Evolutionary conservation across 2,113 vertebrate species (phyloP), one percentile per base, ranked within the genome.

Genomic region (Oplegnathus fasciatus): DNA sequence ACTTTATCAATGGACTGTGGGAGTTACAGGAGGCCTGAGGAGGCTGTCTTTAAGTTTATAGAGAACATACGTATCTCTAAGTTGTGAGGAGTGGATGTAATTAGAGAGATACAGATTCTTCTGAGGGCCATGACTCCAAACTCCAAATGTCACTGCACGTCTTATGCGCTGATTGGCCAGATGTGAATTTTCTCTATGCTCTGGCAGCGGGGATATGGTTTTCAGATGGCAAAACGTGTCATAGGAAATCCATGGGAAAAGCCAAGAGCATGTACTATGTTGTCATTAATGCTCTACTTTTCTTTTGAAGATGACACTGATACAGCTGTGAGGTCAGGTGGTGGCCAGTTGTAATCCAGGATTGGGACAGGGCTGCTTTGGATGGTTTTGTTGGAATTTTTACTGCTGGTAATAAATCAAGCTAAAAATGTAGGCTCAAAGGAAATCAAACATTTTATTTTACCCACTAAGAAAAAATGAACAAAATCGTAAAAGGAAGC

Each of bases 211-310:
- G 57, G 87, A 89, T 86, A 91, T 92, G 79, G 87, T 80, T 93
- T 93, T 94, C 91, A 95, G 91, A 93, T 90, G 88, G 86, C 34
- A 88, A 85, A 86, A 89, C 11, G 75, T 92, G 89, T 88, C 73
- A 88, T 46, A 76, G 67, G 86, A 86, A 86, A 91, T 80, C 60
- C 77, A 82, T 89, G 83, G 86, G 69, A 93, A 91, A 87, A 93
- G 80, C 70, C 14, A 28, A 30, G 57, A 55, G 60, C 5, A 58
- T 87, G 80, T 82, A 83, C 68, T 40, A 46, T 52, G 78, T 87
- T 82, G 79, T 85, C 80, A 80, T 30, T 78, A 79, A 84, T 78
- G n/a, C 70, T 80, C 32, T 34, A 57, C 37, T 84, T 91, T 87
- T 70, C 76, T 68, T 91, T 84, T 89, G 67, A 89, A 91, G 83